These are phyloP conservation scores for Odontothrips loti DNA, from an alignment of 2,888 invertebrate genomes.

Conservation along the genomic window DNA sequence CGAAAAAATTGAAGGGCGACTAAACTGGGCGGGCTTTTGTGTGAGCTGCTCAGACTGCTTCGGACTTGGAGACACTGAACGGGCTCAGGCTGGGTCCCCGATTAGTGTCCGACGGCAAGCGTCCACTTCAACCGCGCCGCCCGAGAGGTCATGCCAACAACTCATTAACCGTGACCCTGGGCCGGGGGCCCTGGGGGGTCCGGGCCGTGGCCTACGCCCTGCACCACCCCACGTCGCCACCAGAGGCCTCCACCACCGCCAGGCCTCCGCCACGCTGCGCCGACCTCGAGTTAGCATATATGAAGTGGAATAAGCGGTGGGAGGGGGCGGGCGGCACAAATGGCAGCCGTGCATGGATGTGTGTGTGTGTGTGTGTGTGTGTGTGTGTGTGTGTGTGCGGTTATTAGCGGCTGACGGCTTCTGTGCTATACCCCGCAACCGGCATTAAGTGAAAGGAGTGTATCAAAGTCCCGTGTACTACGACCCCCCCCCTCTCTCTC, in stretches of 20 bases:
- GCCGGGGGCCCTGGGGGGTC: not conserved
- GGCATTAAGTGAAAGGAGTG: too few relatives aligned
- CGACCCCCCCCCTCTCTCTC: too few relatives aligned
- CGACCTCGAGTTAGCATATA: constrained; percentile 7
- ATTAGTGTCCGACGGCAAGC: not conserved
- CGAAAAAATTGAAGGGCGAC: too few relatives aligned
- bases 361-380: not conserved
- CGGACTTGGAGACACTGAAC: too few relatives aligned
- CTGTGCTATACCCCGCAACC: too few relatives aligned
- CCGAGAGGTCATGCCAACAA: not conserved
- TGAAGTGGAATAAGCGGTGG: constrained; percentile 17
- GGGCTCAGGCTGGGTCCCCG: too few relatives aligned
- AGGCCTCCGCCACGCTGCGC: not conserved
- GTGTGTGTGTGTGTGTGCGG: not conserved
- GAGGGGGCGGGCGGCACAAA: not conserved
- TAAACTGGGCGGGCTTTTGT: too few relatives aligned
- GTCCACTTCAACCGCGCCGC: not conserved
- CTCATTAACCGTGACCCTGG: constrained; percentile 16
- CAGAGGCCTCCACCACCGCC: not conserved
- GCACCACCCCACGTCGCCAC: not conserved
- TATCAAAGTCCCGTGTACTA: too few relatives aligned
- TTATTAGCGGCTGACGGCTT: too few relatives aligned
- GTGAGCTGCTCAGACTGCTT: too few relatives aligned
- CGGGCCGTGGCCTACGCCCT: not conserved
- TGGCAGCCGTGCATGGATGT: not conserved